Evolutionary conservation across 2,797 vertebrate species (phyloP).

Genomic region (Cirrhinus mrigala): DNA sequence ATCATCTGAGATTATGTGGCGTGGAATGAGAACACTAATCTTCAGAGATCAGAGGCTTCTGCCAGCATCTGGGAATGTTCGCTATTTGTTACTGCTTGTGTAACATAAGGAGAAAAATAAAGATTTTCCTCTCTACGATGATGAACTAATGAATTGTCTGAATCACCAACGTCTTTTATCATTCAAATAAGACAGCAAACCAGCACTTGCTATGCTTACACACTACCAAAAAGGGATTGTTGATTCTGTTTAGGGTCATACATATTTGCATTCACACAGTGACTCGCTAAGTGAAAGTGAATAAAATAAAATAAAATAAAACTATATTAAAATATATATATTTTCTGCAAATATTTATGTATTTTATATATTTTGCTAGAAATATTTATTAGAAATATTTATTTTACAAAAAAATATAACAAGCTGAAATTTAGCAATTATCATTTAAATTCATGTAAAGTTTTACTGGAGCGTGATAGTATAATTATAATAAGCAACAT

Average conservation of each 20-base stretch:
- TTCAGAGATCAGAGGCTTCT: slow-evolving; percentile 16
- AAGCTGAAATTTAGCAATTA: neutral
- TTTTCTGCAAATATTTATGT: neutral
- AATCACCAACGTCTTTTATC: neutral
- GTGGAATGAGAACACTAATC: slow-evolving; percentile 41
- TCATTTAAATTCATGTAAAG: neutral
- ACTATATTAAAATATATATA: no score
- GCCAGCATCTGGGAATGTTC: slow-evolving; percentile 5
- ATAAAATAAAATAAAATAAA: no score
- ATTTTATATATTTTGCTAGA: neutral
- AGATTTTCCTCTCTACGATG: neutral
- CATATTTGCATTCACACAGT: neutral
- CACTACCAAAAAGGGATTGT: neutral
- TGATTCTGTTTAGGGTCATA: neutral
- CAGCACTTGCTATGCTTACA: neutral
- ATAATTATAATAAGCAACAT: neutral
- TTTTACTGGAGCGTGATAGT: neutral
- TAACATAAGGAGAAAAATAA: slow-evolving; percentile 2
- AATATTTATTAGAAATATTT: neutral
- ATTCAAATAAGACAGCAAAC: neutral
- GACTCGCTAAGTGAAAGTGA: neutral
- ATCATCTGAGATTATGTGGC: slow-evolving; percentile 56
- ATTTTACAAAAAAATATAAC: neutral
- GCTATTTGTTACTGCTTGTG: neutral
- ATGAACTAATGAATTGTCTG: neutral